Evolutionary conservation across 2,113 vertebrate species (phyloP), one percentile per base, ranked within the genome.

Genomic region (Rana temporaria): DNA sequence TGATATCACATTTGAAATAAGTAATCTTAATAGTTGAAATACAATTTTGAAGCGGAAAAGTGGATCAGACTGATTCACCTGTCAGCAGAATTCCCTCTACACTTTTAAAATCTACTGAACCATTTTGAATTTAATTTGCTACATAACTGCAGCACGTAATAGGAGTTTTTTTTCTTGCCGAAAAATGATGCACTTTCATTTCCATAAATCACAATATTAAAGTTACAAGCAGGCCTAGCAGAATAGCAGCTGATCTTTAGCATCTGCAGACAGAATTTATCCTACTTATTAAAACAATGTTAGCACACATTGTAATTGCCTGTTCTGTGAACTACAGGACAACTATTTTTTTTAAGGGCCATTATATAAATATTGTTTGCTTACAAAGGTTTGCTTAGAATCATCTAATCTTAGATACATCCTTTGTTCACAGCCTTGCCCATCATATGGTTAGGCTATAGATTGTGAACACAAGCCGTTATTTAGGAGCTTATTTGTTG

Each of bases 41-140:
- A 74, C 56, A 59, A 74, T 77, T 77, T 77, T 77, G 59, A 77
- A 64, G 74, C 59, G 38, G 34, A 77, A 77, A 77, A 63, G 34
- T 63, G 57, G 74, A 77, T 77, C 59, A 77, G 74, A 34, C 74
- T 74, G 48, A 78, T 66, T 65, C 22, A 64, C 60, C 62, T 79
- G 77, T 67, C 62, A 66, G 64, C 77, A 78, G 22, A 65, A 64
- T 64, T 65, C 52, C 48, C 26, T 57, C 30, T 57, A 52, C 14
- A n/a, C 63, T 30, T 67, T 79, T 79, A 32, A 57, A 79, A 79
- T 79, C 56, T 74, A 74, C 71, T 74, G 71, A 74, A 74, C 71
- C 55, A 74, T 74, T 74, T 74, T 55, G 48, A 79, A 68, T 56
- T 67, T 52, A 56, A 79, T 79, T 68, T 67, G 22, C 64, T 59